Evolutionary conservation across 2,888 invertebrate species (phyloP), one percentile per base, ranked within the genome.

Genomic region (Nephrocerus scutellatus): DNA sequence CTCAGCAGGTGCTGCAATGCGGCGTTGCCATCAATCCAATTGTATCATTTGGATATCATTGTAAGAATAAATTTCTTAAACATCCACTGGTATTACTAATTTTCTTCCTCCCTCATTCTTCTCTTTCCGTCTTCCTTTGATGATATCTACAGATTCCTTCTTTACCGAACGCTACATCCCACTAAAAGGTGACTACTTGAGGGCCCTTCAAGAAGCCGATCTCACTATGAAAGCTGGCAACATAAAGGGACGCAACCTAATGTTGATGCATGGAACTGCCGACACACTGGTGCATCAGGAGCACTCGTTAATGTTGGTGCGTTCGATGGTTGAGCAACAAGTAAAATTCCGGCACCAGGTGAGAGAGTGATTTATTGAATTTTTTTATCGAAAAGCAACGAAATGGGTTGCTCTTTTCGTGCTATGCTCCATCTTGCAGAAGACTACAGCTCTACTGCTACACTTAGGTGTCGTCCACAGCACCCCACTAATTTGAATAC

Each of bases 101-200:
- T 9, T 22, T 22, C 23, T 7, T 9, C 8, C 23, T 9, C 7
- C 7, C 23, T 22, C 10, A 22, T 7, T 22, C 10, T 22, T 10
- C 23, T 22, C 10, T 29, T 14, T 8, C 18, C 15, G 14, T 6
- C 15, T n/a, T 14, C n/a, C 6, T 20, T 12, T 23, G 15, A 18
- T 29, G 7, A n/a, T 12, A 5, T 30, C 36, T 38, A 25, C 62
- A 88, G 87, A 86, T 69, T 86, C 93, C 5, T 87, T 82, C 54
- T 93, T 88, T 71, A 84, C 91, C 43, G 93, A 95, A 71, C 77
- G 90, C 24, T 90, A 88, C 68, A 79, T 89, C 74, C 89, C 90
- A 1, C 75, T 85, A 72, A 75, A 76, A 24, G 73, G 76, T 3
- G 81, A 82, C 53, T 80, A 84, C 63, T 70, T 76, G 52, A 67